Base-by-base conservation (phyloP, 2,113 vertebrate genomes). In the Regulus satrapa region DNA sequence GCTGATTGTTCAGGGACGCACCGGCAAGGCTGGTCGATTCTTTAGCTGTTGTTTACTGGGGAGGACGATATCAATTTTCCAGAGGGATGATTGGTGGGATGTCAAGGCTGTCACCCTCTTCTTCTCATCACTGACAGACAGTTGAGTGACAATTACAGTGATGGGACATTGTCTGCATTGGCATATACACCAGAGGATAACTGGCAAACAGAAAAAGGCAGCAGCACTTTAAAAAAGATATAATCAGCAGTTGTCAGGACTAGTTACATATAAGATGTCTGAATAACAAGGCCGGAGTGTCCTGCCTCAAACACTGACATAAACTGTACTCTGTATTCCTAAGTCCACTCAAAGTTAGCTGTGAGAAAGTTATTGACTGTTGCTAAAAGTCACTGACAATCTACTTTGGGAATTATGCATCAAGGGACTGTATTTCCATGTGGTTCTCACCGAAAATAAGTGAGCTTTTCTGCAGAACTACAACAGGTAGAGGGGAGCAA, bases 21-120 rank as follows among this genome's bases (percentile, higher is more conserved):
- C 96, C 2, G 2, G 96, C 54, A 96, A 97, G 97, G 95, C 97
- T 97, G 98, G 97, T 98, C 98, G 97, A 98, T 98, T 96, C 97
- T 92, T 88, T 96, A 97, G 97, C 97, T 98, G 97, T 98, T 98
- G 98, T 98, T 98, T 98, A 98, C 98, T 97, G 97, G 96, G 97
- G 96, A 98, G 98, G 98, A 98, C 97, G 93, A 97, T 98, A 98
- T 98, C 98, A 98, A 98, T 98, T 98, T 98, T 98, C 97, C 96
- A 96, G 97, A 88, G 92, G 95, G 93, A 97, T 98, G 98, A 98
- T 97, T 98, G 97, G 98, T 98, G 98, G 97, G 96, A 97, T 98
- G 98, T 98, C 97, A 97, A 97, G 97, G 96, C 97, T 98, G 98
- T 98, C 98, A 98, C 97, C 97, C 97, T 95, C 96, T 97, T 97